Base-by-base conservation (phyloP, 1,140 invertebrate species). In the Aphaenogaster floridana region DNA sequence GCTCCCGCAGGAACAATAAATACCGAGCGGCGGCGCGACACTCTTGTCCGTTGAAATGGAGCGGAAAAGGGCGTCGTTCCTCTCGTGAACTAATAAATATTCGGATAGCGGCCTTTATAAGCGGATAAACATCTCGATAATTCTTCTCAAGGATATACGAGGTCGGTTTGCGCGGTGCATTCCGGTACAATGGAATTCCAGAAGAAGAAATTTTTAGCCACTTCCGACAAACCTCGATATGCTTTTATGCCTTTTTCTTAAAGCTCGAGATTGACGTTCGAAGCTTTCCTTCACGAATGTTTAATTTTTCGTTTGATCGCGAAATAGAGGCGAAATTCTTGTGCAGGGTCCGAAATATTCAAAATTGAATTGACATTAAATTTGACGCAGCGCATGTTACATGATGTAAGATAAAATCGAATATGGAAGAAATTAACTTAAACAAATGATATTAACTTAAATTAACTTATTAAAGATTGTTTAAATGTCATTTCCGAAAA, bases 81-180 rank as follows among this genome's bases (percentile, higher is more conserved):
- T 85, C 71, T 86, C 81, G 64, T 80, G 88, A 79, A 69, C 88
- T 88, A 90, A 93, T 93, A 93, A 93, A 93, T 91, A 92, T 93
- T 92, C 89, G 90, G 78, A 90, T 77, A 76, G 83, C 77, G 88
- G 77, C 59, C 76, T 88, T 89, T 89, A 90, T 86, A 91, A 91
- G 71, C 89, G 87, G 91, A 93, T 92, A 93, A 93, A 93, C 89
- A 93, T 93, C 90, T 93, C 90, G 90, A 89, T 93, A 92, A 91
- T 90, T 90, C 88, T 90, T 84, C 84, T 69, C 54, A 42, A 64
- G 69, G 17, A 81, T 89, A 83, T 59, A 79, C 39, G 77, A 34
- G 36, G 6, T 13, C 42, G 52, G 64, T 21, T n/a, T 79, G 34
- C 48, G 72, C 63, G 21, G 42, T 59, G 79, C 63, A 59, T 88